Conservation (phyloP, 92 coral and sea anemone species). For the Ricordea florida region DNA sequence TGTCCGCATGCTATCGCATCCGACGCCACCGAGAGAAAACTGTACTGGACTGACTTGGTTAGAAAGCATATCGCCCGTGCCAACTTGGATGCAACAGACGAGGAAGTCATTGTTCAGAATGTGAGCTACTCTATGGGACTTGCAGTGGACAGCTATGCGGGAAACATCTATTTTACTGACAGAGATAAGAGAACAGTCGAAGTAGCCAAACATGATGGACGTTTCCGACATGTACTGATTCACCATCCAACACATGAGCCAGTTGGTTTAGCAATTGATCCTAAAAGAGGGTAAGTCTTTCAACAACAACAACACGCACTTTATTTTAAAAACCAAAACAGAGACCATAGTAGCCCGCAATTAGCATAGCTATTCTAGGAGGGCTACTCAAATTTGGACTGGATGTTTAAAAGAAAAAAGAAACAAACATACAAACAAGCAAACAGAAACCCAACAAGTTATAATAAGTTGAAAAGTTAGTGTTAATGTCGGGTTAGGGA, state of each 20-base stretch:
- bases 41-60: slow-evolving; percentile 77
- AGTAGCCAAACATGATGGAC: slow-evolving; percentile 67
- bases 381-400: no score
- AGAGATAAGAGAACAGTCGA: slow-evolving; percentile 42
- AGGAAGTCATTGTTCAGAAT: slow-evolving; percentile 56
- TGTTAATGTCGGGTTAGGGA: no score
- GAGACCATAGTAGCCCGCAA: no score
- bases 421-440: no score
- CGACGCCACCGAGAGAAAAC: slow-evolving; percentile 52
- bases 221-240: slow-evolving; percentile 39
- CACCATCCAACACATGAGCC: slow-evolving; percentile 36
- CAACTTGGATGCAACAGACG: slow-evolving; percentile 66
- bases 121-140: slow-evolving; percentile 52
- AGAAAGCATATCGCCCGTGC: slow-evolving; percentile 60
- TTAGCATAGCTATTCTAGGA: no score
- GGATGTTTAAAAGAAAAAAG: no score
- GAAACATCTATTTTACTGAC: slow-evolving; percentile 71
- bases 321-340: no score
- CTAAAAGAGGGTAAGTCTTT: slow-evolving; percentile 54
- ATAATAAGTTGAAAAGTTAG: no score
- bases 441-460: no score
- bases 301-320: no score
- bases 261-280: slow-evolving; percentile 63
- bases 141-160: slow-evolving; percentile 61
- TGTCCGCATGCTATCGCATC: slow-evolving; percentile 66